These are phyloP conservation scores for Lepas anatifera DNA, from an alignment of 2,888 invertebrate genomes.

Conservation along the genomic window DNA sequence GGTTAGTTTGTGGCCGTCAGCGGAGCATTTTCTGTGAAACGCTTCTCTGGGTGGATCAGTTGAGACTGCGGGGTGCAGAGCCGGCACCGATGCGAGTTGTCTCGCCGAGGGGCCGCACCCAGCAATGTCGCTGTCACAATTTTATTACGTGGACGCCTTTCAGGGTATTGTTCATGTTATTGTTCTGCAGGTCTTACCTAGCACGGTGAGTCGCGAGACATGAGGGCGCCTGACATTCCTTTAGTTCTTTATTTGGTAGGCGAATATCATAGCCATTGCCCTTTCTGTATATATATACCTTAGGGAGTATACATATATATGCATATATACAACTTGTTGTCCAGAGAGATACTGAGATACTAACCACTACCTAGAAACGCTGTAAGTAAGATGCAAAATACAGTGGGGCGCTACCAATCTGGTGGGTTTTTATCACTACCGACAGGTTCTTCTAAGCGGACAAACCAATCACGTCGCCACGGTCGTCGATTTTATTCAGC, in stretches of 20 bases:
- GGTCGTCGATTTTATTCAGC: too few relatives aligned
- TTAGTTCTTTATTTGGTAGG: constrained; percentile 1
- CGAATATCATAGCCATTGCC: neutral
- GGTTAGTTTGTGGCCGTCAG: too few relatives aligned
- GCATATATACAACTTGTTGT: constrained; percentile 6
- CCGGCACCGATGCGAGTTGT: too few relatives aligned
- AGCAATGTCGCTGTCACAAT: neutral
- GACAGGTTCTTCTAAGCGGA: too few relatives aligned
- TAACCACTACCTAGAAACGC: constrained; percentile 5
- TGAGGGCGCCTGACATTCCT: neutral
- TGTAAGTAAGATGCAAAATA: constrained; percentile 10
- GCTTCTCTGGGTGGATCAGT: too few relatives aligned
- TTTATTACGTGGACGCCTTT: neutral
- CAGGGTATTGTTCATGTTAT: neutral
- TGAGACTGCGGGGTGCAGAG: too few relatives aligned
- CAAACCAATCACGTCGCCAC: too few relatives aligned
- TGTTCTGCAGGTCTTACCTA: neutral
- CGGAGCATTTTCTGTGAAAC: too few relatives aligned
- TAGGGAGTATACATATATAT: neutral
- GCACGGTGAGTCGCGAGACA: neutral
- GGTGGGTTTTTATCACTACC: too few relatives aligned
- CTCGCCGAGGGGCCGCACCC: neutral
- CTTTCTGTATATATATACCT: neutral
- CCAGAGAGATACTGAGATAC: neutral
- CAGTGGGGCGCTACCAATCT: neutral